These are phyloP conservation scores for Eumacrocentrus americanus DNA, from an alignment of 2,888 invertebrate genomes.

Conservation along the genomic window DNA sequence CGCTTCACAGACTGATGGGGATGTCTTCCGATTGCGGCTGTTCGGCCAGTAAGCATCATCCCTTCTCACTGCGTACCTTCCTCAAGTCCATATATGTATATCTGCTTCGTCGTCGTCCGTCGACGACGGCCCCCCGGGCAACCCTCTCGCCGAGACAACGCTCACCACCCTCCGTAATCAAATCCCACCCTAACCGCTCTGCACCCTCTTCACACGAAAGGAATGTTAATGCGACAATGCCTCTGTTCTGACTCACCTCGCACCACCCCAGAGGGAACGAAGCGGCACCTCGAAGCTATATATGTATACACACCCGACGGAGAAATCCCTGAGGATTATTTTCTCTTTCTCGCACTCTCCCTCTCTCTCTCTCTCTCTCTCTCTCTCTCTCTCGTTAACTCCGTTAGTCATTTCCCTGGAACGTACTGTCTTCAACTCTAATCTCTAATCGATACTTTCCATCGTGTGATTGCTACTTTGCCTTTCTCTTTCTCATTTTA, in stretches of 20 bases:
- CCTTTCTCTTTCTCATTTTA: slow-evolving; percentile 1
- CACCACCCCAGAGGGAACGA: slow-evolving; percentile 18
- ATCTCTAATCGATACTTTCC: slow-evolving; percentile 21
- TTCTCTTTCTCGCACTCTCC: slow-evolving; percentile 24
- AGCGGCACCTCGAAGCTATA: slow-evolving; percentile 15
- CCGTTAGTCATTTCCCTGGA: slow-evolving; percentile 32
- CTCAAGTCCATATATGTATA: background rate
- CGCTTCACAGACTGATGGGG: slow-evolving; percentile 1
- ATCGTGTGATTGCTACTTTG: background rate
- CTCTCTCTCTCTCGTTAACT: slow-evolving; percentile 39
- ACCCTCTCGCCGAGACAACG: slow-evolving; percentile 35
- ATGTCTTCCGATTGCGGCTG: slow-evolving; percentile 12
- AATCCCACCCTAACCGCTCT: slow-evolving; percentile 58
- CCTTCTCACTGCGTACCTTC: too few relatives aligned
- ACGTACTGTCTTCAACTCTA: slow-evolving; percentile 13
- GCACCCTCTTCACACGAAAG: slow-evolving; percentile 60
- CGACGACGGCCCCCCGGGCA: slow-evolving; percentile 19
- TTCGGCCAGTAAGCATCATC: slow-evolving; percentile 12
- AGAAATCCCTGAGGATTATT: slow-evolving; percentile 40
- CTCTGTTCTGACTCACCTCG: slow-evolving; percentile 55
- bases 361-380: too few relatives aligned
- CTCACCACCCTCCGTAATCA: slow-evolving; percentile 58
- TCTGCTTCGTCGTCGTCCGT: slow-evolving; percentile 9
- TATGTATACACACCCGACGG: background rate
- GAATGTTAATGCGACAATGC: slow-evolving; percentile 62